Conservation (phyloP, 2,888 invertebrate species). For the Drosophila sordidula region DNA sequence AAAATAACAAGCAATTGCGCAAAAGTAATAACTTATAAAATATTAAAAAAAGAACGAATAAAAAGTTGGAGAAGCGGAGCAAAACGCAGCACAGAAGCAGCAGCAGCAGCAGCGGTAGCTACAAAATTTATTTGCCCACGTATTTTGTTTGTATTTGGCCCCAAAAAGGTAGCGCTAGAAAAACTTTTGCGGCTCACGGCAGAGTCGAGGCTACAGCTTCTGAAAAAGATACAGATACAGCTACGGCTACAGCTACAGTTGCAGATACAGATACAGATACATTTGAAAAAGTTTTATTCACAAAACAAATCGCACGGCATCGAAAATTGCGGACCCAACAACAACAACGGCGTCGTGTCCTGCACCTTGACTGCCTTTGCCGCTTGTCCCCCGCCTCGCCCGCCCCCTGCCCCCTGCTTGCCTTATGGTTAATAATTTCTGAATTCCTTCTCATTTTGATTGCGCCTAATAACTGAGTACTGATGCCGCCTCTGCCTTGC, state of each 20-base stretch:
- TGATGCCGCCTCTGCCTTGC: constrained; percentile 70
- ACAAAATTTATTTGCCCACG: constrained; percentile 69
- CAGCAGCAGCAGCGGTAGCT: constrained; percentile 31
- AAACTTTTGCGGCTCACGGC: constrained; percentile 45
- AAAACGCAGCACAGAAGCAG: constrained; percentile 24
- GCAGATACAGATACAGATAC: constrained; percentile 60
- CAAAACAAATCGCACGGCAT: constrained; percentile 77
- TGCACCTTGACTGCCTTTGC: constrained; percentile 39
- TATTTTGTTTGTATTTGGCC: constrained; percentile 66
- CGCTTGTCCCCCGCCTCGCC: not conserved
- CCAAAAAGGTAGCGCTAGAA: constrained; percentile 56
- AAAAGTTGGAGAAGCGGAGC: constrained; percentile 12
- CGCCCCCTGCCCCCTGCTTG: constrained; percentile 22
- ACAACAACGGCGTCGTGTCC: constrained; percentile 53
- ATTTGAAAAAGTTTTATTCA: constrained; percentile 75
- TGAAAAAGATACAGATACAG: constrained; percentile 28
- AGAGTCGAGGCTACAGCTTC: constrained; percentile 21
- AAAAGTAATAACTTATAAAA: constrained; percentile 78
- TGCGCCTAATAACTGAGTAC: constrained; percentile 82
- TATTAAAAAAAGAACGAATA: constrained; percentile 45
- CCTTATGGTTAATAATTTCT: constrained; percentile 77
- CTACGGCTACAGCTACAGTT: constrained; percentile 2
- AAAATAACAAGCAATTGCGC: constrained; percentile 76
- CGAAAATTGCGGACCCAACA: constrained; percentile 69
- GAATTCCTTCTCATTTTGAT: constrained; percentile 81